Evolutionary conservation across 1,140 invertebrate genomes (phyloP).

Genomic region (Thaumetopoea pityocampa): DNA sequence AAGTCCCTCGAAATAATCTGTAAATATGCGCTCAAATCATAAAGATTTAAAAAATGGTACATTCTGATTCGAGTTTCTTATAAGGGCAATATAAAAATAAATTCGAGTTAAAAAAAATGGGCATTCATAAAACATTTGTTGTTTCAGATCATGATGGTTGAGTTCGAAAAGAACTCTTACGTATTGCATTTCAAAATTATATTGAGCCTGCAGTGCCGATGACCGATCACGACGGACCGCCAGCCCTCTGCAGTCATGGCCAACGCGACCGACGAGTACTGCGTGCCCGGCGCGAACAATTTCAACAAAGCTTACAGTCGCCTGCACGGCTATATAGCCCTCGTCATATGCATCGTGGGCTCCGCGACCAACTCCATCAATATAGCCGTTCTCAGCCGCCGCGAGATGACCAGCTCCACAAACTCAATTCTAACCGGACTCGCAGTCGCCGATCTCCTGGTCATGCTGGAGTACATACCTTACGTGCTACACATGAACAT

Average conservation of each 20-base stretch:
- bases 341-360: constrained; percentile 91
- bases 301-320: constrained; percentile 67
- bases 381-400: constrained; percentile 93
- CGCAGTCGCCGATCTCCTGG: constrained; percentile 93
- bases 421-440: constrained; percentile 91
- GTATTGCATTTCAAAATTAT: no score
- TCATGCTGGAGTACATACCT: constrained; percentile 96
- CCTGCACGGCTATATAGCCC: constrained; percentile 71
- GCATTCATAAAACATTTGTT: no score
- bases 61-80: no score
- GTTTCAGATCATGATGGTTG: no score
- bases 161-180: no score
- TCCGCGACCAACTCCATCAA: constrained; percentile 95
- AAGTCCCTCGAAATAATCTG: no score
- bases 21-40: no score
- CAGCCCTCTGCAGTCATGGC: constrained; percentile 40
- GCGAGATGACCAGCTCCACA: constrained; percentile 91
- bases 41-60: no score
- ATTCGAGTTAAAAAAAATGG: no score
- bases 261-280: constrained; percentile 62
- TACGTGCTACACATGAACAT: constrained; percentile 90
- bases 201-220: constrained; percentile 36
- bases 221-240: constrained; percentile 27
- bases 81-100: no score
- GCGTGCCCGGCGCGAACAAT: constrained; percentile 64